Percentiles rank a stretch among this genome's conserved stretches.
These are phyloP conservation scores for Hirudo medicinalis DNA, from an alignment of 1,140 invertebrate genomes.

Conservation along the genomic window DNA sequence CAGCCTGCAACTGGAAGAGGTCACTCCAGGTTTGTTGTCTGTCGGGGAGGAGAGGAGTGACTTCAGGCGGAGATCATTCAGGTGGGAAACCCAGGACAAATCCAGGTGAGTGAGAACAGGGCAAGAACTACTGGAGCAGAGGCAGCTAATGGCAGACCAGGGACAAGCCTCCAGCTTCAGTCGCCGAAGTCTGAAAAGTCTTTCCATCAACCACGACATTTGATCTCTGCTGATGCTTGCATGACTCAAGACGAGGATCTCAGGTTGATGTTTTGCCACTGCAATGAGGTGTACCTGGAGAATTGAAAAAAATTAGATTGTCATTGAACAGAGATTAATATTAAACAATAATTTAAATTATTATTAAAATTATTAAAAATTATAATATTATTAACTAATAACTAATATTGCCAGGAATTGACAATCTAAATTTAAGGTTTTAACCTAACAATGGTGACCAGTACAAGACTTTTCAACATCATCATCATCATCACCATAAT, in stretches of 20 bases:
- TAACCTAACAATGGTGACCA: too few species aligned
- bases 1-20: slow-evolving; percentile 65
- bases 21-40: slow-evolving; percentile 65
- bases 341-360: too few species aligned
- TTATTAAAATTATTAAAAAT: too few species aligned
- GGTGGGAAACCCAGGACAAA: slow-evolving; percentile 62
- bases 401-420: too few species aligned
- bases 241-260: slow-evolving; percentile 65
- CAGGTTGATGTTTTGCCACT: slow-evolving; percentile 73
- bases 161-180: slow-evolving; percentile 66
- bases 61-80: slow-evolving; percentile 64
- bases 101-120: slow-evolving; percentile 61
- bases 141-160: slow-evolving; percentile 61
- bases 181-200: slow-evolving; percentile 61
- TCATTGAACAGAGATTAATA: not conserved
- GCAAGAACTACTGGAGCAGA: slow-evolving; percentile 57
- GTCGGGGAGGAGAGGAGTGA: slow-evolving; percentile 65
- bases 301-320: not conserved
- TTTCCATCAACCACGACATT: slow-evolving; percentile 67
- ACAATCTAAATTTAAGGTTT: too few species aligned
- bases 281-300: slow-evolving; percentile 54
- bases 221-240: slow-evolving; percentile 69
- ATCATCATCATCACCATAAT: too few species aligned
- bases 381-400: too few species aligned
- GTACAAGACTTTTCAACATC: too few species aligned